Base-by-base conservation (phyloP, 2,888 invertebrate genomes). In the Allophyes oxyacanthae region DNA sequence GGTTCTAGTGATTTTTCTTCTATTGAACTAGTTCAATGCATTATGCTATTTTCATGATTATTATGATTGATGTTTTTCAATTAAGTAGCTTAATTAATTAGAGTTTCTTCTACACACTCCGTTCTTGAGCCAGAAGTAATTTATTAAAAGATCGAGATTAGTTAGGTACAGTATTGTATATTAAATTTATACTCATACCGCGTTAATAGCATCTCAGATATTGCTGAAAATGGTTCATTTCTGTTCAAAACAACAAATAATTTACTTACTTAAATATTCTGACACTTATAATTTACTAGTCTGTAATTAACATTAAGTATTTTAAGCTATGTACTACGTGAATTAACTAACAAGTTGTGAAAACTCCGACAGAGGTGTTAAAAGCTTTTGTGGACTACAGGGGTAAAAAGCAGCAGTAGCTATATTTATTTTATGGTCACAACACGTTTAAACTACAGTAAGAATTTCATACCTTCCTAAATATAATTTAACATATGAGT, bases 361-460 rank as follows among this genome's bases (percentile, higher is more conserved):
- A 64, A 61, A 53, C 56, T 33, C 49, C 44, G 30, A 54, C 45
- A 52, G 60, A 50, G 38, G 42, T 60, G 53, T 64, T 72, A 61
- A 67, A 70, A 70, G 73, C 56, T 58, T 64, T 64, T 44, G 48
- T 52, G 41, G 43, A 42, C 25, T 66, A 57, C 66, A 63, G 60
- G 58, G 57, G 42, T 42, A 45, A 53, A 54, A 44, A 38, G 40
- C 43, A 44, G 14, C 41, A 38, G 52, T 10, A 44, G 43, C 46
- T 48, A 42, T 65, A 40, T 44, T 54, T 64, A 61, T 50, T 53
- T 58, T 36, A 55, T 30, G 42, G 41, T 30, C 6, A 20, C 32
- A 32, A 37, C 52, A 48, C 34, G 11, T 25, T 45, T 7, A 30
- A 28, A 45, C 7, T 32, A 43, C 13, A 34, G 30, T 9, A 14